A percentile compares a stretch with the other conserved stretches of the same genome.
phyloP scores from a whole-genome alignment of 2,888 invertebrate species.

The Euproctis similis region DNA sequence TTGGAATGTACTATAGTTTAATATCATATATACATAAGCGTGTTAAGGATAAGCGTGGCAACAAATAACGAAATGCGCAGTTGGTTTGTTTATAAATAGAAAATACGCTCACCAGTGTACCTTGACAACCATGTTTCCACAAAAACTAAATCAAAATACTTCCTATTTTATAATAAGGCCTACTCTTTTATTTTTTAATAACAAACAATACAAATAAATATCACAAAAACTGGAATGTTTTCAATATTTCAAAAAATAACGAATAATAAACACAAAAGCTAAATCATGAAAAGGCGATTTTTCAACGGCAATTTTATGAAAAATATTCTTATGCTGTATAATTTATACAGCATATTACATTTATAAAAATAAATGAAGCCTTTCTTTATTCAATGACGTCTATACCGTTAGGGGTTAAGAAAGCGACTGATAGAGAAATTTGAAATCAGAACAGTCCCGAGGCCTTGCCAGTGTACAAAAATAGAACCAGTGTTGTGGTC shows the following conservation, averaged over 20 bases:
- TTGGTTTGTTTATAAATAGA: too few relatives aligned
- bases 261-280: constrained; percentile 12
- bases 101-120: constrained; percentile 44
- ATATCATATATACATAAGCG: too few relatives aligned
- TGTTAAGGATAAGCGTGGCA: too few relatives aligned
- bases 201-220: constrained; percentile 25
- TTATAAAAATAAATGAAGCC: constrained; percentile 11
- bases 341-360: constrained; percentile 56
- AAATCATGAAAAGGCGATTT: constrained; percentile 25
- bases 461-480: constrained; percentile 48
- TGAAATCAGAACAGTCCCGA: constrained; percentile 30
- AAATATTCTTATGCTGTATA: constrained; percentile 47
- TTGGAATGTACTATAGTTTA: too few relatives aligned
- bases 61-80: too few relatives aligned
- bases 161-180: constrained; percentile 19
- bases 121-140: constrained; percentile 44
- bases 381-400: constrained; percentile 27
- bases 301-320: constrained; percentile 46
- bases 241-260: constrained; percentile 19
- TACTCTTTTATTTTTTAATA: constrained; percentile 28
- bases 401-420: constrained; percentile 21
- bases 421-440: constrained; percentile 33
- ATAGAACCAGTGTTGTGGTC: constrained; percentile 34
- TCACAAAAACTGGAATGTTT: constrained; percentile 52
- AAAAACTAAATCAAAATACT: constrained; percentile 19